Conservation (phyloP, 1,140 invertebrate genomes). For the Mizuhopecten yessoensis region DNA sequence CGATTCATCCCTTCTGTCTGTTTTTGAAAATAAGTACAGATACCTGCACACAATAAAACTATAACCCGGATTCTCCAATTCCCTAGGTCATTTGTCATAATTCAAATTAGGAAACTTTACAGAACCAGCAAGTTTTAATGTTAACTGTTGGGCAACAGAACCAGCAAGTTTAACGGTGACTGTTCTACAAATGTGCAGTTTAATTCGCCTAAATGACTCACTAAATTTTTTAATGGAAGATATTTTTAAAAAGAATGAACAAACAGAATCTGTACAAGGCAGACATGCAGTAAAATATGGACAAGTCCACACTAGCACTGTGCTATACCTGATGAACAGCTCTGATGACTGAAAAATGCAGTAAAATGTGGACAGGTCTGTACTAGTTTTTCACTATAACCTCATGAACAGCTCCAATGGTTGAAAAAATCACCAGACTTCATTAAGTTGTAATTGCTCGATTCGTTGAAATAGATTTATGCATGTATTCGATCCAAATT, state of each 20-base stretch:
- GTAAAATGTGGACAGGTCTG: too few relatives aligned
- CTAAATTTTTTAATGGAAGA: background rate
- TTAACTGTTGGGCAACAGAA: background rate
- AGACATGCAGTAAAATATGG: constrained; percentile 4
- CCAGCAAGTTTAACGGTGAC: background rate
- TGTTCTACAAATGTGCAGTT: background rate
- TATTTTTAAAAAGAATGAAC: background rate
- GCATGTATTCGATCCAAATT: background rate
- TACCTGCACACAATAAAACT: constrained; percentile 26
- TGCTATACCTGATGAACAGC: too few relatives aligned
- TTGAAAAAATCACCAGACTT: too few relatives aligned
- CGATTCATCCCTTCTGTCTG: background rate
- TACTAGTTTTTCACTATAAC: too few relatives aligned
- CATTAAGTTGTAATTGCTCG: background rate
- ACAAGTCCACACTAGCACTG: background rate
- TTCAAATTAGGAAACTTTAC: constrained; percentile 16
- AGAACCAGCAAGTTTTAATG: background rate
- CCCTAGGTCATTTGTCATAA: background rate
- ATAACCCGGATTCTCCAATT: background rate
- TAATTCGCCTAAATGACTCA: constrained; percentile 14
- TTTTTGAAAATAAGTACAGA: background rate
- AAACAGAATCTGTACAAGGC: background rate
- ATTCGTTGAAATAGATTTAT: background rate
- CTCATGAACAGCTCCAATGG: too few relatives aligned
- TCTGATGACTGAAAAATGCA: background rate